Evolutionary conservation across 2,888 invertebrate genomes (phyloP), one percentile per base, ranked within the genome.

Genomic region (Ennomos erosarius): DNA sequence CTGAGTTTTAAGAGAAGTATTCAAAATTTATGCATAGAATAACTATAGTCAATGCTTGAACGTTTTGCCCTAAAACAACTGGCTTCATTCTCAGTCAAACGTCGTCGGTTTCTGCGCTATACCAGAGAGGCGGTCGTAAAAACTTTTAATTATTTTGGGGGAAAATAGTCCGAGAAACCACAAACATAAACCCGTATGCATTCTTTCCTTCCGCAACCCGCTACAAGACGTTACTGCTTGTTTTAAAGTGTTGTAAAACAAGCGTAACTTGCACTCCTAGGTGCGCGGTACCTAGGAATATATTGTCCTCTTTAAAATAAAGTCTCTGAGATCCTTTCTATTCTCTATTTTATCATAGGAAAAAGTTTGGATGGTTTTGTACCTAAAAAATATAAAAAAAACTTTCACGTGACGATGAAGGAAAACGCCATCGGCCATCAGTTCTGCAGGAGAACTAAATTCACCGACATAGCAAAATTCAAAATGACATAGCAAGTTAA

Each of bases 221-320:
- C 73, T 78, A 78, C 84, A 81, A 85, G 78, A 78, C 79, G 84
- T 85, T 85, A 90, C 83, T 86, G 83, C 82, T 84, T 85, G 86
- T 89, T 90, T 88, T 82, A 87, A 90, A 89, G 86, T 90, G 90
- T 88, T 91, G 90, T 91, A 91, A 91, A 91, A 89, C 84, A 83
- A 85, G 76, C 83, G 84, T 85, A 82, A 82, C 84, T 75, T 62
- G 70, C 68, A 77, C 71, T 75, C 75, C 70, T 72, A 68, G 59
- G 69, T 62, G 72, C 70, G 67, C 66, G 67, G 67, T 66, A 74
- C 73, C 66, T 67, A 70, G 69, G 72, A 74, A 75, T 78, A 74
- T 75, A n/a, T n/a, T n/a, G 74, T 72, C 73, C 78, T 79, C 78
- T 79, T 79, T 75, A 82, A 85, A 83, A 74, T 79, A 79, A 77